Evolutionary conservation across 2,888 invertebrate species (phyloP).

Genomic region (Hylaea fasciaria): DNA sequence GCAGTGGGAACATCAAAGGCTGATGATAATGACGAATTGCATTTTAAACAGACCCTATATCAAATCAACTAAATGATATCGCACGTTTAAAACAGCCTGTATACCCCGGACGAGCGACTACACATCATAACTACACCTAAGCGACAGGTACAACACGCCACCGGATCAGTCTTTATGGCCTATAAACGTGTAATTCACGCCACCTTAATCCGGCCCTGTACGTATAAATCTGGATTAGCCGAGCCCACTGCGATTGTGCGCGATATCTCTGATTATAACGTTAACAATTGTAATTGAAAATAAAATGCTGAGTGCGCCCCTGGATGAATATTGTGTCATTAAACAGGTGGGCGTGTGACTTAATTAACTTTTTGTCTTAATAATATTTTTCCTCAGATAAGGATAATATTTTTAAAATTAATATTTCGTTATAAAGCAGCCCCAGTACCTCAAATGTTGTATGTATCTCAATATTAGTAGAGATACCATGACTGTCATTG

Average conservation of each 20-base stretch:
- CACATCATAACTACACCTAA: constrained; percentile 77
- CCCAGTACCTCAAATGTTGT: too few relatives aligned
- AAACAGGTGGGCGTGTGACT: background rate
- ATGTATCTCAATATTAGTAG: too few relatives aligned
- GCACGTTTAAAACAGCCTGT: constrained; percentile 48
- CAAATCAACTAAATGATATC: background rate
- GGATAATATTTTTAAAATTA: too few relatives aligned
- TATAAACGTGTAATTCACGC: constrained; percentile 85
- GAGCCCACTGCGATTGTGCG: constrained; percentile 75
- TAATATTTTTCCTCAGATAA: too few relatives aligned
- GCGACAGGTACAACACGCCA: constrained; percentile 77
- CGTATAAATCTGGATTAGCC: constrained; percentile 83
- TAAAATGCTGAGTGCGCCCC: constrained; percentile 58
- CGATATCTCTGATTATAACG: constrained; percentile 79
- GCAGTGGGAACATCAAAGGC: too few relatives aligned
- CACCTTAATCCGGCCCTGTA: constrained; percentile 82
- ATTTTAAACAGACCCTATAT: too few relatives aligned
- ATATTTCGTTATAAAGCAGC: too few relatives aligned
- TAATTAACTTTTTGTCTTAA: too few relatives aligned
- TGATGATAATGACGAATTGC: too few relatives aligned
- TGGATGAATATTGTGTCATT: constrained; percentile 30
- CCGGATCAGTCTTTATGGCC: constrained; percentile 84
- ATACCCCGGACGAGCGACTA: constrained; percentile 53
- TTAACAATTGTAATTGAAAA: constrained; percentile 84
- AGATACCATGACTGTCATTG: too few relatives aligned